Conservation (phyloP, 2,888 invertebrate genomes). For the Chymomyza procnemis region DNA sequence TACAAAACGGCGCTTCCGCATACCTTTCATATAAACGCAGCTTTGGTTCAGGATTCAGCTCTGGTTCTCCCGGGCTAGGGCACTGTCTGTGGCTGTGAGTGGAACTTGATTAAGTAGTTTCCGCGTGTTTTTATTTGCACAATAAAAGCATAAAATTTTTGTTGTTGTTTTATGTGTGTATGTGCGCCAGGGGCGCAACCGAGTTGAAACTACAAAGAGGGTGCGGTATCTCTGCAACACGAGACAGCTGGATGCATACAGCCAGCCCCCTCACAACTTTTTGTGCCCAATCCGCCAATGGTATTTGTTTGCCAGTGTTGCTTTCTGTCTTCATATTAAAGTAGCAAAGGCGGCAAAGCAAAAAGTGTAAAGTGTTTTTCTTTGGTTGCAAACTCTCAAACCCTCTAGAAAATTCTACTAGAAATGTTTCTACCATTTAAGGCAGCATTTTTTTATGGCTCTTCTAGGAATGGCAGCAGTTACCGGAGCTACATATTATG, state of each 20-base stretch:
- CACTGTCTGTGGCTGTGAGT: constrained; percentile 27
- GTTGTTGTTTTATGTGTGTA: constrained; percentile 22
- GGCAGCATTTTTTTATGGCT: constrained; percentile 59
- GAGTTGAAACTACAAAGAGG: no score
- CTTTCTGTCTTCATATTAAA: constrained; percentile 39
- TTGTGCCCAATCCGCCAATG: not conserved
- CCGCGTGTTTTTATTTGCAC: constrained; percentile 72
- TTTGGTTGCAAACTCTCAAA: constrained; percentile 18
- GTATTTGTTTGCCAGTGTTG: constrained; percentile 18
- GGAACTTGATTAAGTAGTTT: constrained; percentile 76
- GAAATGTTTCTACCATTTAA: constrained; percentile 50
- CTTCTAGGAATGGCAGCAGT: constrained; percentile 36
- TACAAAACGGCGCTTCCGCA: constrained; percentile 49
- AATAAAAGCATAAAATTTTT: constrained; percentile 64
- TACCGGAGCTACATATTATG: not conserved
- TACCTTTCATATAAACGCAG: constrained; percentile 20
- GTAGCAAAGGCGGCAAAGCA: constrained; percentile 41
- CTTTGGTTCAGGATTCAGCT: constrained; percentile 1
- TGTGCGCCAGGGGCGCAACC: not conserved
- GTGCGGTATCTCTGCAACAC: no score
- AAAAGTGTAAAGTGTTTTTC: constrained; percentile 60
- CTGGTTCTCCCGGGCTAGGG: not conserved
- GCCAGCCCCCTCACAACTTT: no score
- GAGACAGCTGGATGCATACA: no score
- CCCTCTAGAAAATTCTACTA: constrained; percentile 27